Base-by-base conservation (phyloP, 2,888 invertebrate species). In the Gastrophysa polygoni region DNA sequence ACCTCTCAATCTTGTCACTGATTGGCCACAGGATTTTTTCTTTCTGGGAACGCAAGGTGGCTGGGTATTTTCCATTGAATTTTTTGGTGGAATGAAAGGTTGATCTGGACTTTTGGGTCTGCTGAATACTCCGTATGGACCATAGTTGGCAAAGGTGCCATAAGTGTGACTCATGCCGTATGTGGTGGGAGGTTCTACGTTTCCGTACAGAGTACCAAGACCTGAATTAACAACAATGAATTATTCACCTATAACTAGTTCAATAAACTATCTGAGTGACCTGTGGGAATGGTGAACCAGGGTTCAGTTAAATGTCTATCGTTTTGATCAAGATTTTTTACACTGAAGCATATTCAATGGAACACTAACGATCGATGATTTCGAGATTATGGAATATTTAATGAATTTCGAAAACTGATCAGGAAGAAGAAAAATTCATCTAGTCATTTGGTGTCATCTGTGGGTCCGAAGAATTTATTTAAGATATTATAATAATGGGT, bases 91-190 rank as follows among this genome's bases (percentile, higher is more conserved):
- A 28, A 72, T 55, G 51, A 73, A 75, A 0, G 75, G 73, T n/a
- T 71, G 59, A 38, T 72, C 71, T 34, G 70, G 69, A 14, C 67
- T 57, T 63, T 76, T 74, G 0, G 76, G 73, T 21, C 69, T 68
- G 1, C 72, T 68, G 59, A 75, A 77, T 7, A 77, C 59, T 4
- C 79, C 80, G 51, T 73, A 79, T 0, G 80, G 78, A 0, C 80
- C 80, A 52, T 79, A 80, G 11, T 74, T 68, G 21, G 72, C 73
- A 58, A 78, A 68, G 6, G 70, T 74, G 21, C 80, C 80, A 51
- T 80, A 80, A 6, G 77, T 78, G 57, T 80, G 77, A 50, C 77
- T 78, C 43, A 78, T 38, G 0, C 78, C 79, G 61, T 80, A 80
- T 1, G 71, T 71, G 21, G 68, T 57, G 1, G 77, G 75, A 18